Conservation (phyloP, 1,140 invertebrate genomes). For the Calephelis virginiensis region DNA sequence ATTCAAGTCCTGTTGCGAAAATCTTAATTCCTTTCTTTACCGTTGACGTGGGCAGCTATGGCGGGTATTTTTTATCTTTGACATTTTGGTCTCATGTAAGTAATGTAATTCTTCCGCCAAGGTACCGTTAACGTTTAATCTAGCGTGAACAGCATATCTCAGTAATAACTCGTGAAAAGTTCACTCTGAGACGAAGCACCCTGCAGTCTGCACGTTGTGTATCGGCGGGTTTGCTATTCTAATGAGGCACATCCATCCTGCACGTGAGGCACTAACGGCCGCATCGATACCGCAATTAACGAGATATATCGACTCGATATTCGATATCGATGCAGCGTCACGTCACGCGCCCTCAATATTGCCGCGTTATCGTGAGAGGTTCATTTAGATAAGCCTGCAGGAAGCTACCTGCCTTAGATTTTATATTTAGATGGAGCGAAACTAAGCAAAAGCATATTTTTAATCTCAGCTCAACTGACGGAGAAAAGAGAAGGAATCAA, state of each 20-base stretch:
- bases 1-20: too few relatives aligned
- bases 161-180: too few relatives aligned
- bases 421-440: neutral
- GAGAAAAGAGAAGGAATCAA: too few relatives aligned
- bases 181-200: neutral
- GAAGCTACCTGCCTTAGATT: neutral
- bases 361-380: conserved; percentile 35
- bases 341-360: conserved; percentile 41
- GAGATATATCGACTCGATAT: conserved; percentile 35
- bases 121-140: too few relatives aligned
- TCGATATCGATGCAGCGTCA: conserved; percentile 14
- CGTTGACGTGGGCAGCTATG: too few relatives aligned
- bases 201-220: neutral
- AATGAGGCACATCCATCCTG: conserved; percentile 15
- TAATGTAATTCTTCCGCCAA: too few relatives aligned
- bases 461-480: too few relatives aligned
- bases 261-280: neutral
- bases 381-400: conserved; percentile 35
- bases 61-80: too few relatives aligned
- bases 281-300: conserved; percentile 36
- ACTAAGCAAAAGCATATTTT: too few relatives aligned
- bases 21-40: too few relatives aligned
- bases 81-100: too few relatives aligned
- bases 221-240: neutral
- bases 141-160: neutral